Percentiles rank a stretch among this genome's conserved stretches.
phyloP scores from a whole-genome alignment of 2,888 invertebrate genomes.

The Neoaliturus tenellus region DNA sequence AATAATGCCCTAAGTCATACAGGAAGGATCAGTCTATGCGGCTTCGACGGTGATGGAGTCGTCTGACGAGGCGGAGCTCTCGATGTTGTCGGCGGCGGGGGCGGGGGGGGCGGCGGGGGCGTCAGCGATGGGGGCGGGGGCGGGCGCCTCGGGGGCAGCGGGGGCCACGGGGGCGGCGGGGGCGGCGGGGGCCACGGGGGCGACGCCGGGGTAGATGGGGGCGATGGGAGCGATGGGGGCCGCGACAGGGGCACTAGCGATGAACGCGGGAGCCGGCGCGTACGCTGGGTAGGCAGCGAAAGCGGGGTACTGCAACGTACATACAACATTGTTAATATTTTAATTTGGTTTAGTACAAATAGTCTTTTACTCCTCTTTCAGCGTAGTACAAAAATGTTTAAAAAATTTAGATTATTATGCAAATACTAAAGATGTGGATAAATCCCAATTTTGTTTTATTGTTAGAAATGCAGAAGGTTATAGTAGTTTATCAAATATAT shows the following conservation, averaged over 20 bases:
- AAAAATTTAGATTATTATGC: too few relatives aligned
- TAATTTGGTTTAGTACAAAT: too few relatives aligned
- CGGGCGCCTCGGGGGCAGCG: background rate
- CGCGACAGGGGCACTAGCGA: conserved; percentile 5
- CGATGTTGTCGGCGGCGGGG: conserved; percentile 38
- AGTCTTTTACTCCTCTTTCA: too few relatives aligned
- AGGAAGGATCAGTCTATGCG: conserved; percentile 41
- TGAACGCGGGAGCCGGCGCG: conserved; percentile 23
- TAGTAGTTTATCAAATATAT: too few relatives aligned
- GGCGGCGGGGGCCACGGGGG: background rate
- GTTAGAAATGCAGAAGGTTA: too few relatives aligned
- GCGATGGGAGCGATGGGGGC: conserved; percentile 9
- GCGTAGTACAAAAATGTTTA: too few relatives aligned
- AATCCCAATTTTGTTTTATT: too few relatives aligned
- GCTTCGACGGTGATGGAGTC: conserved; percentile 55
- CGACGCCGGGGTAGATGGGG: background rate
- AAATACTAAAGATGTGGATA: too few relatives aligned
- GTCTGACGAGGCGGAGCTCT: conserved; percentile 50
- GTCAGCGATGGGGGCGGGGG: conserved; percentile 38
- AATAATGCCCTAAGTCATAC: conserved; percentile 42
- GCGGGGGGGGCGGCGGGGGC: conserved; percentile 36
- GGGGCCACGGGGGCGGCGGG: background rate
- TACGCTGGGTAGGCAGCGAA: conserved; percentile 41
- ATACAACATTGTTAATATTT: too few relatives aligned
- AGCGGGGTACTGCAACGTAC: conserved; percentile 3